phyloP scores from a whole-genome alignment of 2,797 vertebrate genomes.

The Falco peregrinus region DNA sequence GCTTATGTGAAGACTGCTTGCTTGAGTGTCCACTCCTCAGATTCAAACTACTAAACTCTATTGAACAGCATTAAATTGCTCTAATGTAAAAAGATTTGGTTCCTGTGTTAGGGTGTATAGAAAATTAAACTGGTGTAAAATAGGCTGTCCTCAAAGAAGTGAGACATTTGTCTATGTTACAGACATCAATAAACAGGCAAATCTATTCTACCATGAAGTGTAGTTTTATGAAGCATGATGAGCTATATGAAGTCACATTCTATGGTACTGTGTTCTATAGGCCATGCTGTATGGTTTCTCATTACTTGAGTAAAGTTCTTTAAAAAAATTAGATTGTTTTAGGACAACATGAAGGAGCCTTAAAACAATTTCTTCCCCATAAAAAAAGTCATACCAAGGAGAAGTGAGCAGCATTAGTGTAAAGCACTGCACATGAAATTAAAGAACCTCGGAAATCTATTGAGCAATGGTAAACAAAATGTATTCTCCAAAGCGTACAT shows the following conservation, averaged over 20 bases:
- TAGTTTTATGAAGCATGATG: background rate
- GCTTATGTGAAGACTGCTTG: background rate
- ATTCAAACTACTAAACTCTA: background rate
- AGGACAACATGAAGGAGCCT: background rate
- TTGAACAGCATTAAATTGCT: background rate
- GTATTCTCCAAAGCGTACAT: background rate
- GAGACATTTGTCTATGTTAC: background rate
- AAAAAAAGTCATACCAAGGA: background rate
- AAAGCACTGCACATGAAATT: background rate
- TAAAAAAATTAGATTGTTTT: background rate
- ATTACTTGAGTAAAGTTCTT: background rate
- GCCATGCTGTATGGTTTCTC: background rate
- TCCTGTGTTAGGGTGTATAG: background rate
- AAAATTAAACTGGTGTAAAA: background rate
- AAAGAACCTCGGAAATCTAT: background rate
- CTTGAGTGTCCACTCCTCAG: background rate
- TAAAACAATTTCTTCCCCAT: background rate
- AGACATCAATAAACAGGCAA: background rate
- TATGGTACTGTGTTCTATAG: background rate
- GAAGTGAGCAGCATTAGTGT: background rate
- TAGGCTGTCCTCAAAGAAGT: background rate
- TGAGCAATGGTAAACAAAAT: background rate
- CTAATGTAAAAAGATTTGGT: background rate
- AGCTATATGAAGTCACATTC: background rate
- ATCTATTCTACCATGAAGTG: background rate